These are phyloP conservation scores for Ptychochromis oligacanthus DNA, from an alignment of 2,113 vertebrate species.

Conservation along the genomic window DNA sequence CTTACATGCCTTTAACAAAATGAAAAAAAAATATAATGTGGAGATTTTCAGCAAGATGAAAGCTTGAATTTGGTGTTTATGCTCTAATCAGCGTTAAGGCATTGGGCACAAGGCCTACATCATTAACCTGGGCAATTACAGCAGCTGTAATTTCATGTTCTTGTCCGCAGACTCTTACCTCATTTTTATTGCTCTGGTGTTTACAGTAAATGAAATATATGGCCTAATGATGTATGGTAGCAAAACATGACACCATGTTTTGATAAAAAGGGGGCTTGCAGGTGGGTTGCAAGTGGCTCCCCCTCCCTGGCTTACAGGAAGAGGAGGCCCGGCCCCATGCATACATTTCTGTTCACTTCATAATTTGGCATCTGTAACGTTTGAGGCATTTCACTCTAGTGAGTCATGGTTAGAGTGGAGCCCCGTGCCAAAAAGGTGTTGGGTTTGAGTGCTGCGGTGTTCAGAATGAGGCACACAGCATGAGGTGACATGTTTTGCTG, in stretches of 20 bases:
- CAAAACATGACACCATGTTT: constrained; percentile 38
- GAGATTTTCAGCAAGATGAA: constrained; percentile 43
- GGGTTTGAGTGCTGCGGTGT: constrained; percentile 50
- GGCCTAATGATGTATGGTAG: constrained; percentile 31
- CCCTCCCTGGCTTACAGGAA: constrained; percentile 43
- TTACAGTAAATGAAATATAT: constrained; percentile 46
- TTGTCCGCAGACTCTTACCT: constrained; percentile 20
- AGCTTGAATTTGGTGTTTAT: constrained; percentile 28
- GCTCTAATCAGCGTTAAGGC: constrained; percentile 37
- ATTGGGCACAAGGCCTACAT: constrained; percentile 8
- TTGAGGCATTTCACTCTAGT: constrained; percentile 75
- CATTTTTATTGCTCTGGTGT: constrained; percentile 33
- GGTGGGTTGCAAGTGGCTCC: constrained; percentile 9
- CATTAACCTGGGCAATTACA: constrained; percentile 49
- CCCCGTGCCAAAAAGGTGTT: constrained; percentile 60
- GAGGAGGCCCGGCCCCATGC: constrained; percentile 26
- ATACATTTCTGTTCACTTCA: constrained; percentile 67
- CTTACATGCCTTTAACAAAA: constrained; percentile 34
- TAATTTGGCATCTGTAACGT: constrained; percentile 61
- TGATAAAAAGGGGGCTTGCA: constrained; percentile 22
- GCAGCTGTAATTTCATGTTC: constrained; percentile 43
- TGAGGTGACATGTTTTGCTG: constrained; percentile 80
- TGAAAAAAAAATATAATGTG: constrained; percentile 22
- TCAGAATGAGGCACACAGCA: constrained; percentile 56
- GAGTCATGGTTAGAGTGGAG: constrained; percentile 72